phyloP scores from a whole-genome alignment of 1,140 invertebrate species.

The Linepithema humile region DNA sequence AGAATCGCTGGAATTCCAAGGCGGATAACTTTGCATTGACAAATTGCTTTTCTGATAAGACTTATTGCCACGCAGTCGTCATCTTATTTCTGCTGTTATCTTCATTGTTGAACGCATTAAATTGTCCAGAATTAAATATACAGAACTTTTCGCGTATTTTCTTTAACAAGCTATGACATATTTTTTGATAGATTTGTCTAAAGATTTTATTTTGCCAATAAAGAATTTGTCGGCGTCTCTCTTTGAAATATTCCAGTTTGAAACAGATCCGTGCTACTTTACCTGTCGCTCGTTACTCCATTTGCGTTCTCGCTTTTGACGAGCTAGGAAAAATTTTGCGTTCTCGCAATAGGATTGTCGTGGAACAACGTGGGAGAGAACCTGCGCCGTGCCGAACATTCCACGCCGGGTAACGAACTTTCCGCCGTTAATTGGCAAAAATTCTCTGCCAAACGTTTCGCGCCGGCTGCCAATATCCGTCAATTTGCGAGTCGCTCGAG shows the following conservation, averaged over 20 bases:
- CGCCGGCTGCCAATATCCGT: constrained; percentile 67
- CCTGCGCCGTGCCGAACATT: background rate
- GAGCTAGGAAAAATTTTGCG: background rate
- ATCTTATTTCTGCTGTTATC: background rate
- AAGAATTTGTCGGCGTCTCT: too few species aligned
- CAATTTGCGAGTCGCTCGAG: constrained; percentile 51
- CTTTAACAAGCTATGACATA: too few species aligned
- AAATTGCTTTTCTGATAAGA: constrained; percentile 30
- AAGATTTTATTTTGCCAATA: too few species aligned
- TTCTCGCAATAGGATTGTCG: background rate
- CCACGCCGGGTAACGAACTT: constrained; percentile 28
- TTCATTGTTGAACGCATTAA: background rate
- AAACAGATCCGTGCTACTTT: too few species aligned
- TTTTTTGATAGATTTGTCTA: too few species aligned
- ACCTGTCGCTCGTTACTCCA: too few species aligned
- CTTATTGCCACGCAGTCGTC: background rate
- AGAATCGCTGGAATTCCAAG: background rate
- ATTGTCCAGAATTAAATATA: background rate
- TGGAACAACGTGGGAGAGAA: background rate
- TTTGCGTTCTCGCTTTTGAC: background rate
- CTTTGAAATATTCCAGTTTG: too few species aligned
- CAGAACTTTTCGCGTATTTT: too few species aligned
- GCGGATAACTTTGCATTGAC: constrained; percentile 5
- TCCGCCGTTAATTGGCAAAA: constrained; percentile 11
- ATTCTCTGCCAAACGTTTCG: constrained; percentile 44